A percentile compares a stretch with the other conserved stretches of the same genome.
Evolutionary conservation across 2,113 vertebrate species (phyloP).

Genomic region (Haplochromis burtoni): DNA sequence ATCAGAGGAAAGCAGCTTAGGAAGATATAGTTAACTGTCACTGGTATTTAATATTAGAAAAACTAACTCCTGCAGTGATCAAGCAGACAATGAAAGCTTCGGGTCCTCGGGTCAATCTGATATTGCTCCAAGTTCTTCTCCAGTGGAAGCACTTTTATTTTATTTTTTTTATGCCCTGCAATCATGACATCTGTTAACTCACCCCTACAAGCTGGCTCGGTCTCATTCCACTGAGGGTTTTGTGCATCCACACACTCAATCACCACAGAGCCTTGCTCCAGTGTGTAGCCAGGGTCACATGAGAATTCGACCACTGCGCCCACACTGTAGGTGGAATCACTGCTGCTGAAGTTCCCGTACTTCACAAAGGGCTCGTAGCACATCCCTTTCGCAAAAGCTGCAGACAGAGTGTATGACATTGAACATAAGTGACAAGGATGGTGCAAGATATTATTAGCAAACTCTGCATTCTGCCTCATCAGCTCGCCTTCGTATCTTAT

Average conservation of each 20-base stretch:
- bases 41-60: slow-evolving; percentile 38
- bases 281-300: slow-evolving; percentile 88
- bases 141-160: not conserved
- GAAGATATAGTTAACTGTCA: slow-evolving; percentile 35
- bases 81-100: slow-evolving; percentile 16
- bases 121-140: not conserved
- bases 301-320: slow-evolving; percentile 92
- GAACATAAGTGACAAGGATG: not conserved
- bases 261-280: slow-evolving; percentile 95
- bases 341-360: slow-evolving; percentile 94
- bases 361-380: slow-evolving; percentile 97
- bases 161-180: not conserved
- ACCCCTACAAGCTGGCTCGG: slow-evolving; percentile 93
- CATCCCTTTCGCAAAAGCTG: slow-evolving; percentile 87
- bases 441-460: not conserved
- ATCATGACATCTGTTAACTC: slow-evolving; percentile 20
- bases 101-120: not conserved
- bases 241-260: slow-evolving; percentile 86
- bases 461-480: not conserved
- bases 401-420: not conserved
- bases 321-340: slow-evolving; percentile 75
- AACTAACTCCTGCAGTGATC: slow-evolving; percentile 14
- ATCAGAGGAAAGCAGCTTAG: slow-evolving; percentile 55
- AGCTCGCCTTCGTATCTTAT: slow-evolving; percentile 87
- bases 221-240: slow-evolving; percentile 96